Conservation (phyloP, 2,888 invertebrate species). For the Oscheius sp. region DNA sequence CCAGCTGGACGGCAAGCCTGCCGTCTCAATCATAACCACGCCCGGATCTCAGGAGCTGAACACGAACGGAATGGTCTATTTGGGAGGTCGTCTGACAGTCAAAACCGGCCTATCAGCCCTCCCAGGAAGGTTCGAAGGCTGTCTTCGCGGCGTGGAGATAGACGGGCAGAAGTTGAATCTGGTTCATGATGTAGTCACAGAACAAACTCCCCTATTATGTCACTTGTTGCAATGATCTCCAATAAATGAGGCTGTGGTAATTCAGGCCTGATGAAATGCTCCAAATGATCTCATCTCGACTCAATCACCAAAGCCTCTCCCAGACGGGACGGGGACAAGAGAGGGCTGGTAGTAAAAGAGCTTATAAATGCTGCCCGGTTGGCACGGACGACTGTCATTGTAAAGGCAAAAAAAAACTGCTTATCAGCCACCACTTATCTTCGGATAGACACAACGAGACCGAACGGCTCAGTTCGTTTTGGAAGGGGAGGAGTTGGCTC, state of each 20-base stretch:
- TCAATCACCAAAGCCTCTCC: constrained; percentile 29
- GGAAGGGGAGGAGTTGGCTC: not conserved
- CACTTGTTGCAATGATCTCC: constrained; percentile 15
- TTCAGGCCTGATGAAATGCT: constrained; percentile 31
- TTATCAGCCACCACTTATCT: constrained; percentile 12
- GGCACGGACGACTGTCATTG: constrained; percentile 20
- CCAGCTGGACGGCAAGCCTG: constrained; percentile 47
- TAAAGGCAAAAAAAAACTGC: constrained; percentile 25
- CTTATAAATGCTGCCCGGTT: constrained; percentile 23
- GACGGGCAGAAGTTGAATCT: constrained; percentile 25
- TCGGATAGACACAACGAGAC: not conserved
- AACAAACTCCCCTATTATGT: constrained; percentile 15
- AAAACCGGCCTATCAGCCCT: not conserved
- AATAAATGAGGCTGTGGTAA: constrained; percentile 24
- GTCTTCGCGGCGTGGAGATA: constrained; percentile 19
- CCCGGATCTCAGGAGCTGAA: constrained; percentile 54
- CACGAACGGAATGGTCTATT: constrained; percentile 55
- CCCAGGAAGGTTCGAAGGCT: constrained; percentile 14
- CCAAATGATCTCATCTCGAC: constrained; percentile 29
- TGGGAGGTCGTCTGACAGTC: constrained; percentile 34
- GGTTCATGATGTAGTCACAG: constrained; percentile 19
- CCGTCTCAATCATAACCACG: constrained; percentile 51
- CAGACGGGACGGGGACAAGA: not conserved
- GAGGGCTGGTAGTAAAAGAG: not conserved
- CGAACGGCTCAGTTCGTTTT: constrained; percentile 1